Evolutionary conservation across 1,140 invertebrate genomes (phyloP).

Genomic region (Musca vetustissima): DNA sequence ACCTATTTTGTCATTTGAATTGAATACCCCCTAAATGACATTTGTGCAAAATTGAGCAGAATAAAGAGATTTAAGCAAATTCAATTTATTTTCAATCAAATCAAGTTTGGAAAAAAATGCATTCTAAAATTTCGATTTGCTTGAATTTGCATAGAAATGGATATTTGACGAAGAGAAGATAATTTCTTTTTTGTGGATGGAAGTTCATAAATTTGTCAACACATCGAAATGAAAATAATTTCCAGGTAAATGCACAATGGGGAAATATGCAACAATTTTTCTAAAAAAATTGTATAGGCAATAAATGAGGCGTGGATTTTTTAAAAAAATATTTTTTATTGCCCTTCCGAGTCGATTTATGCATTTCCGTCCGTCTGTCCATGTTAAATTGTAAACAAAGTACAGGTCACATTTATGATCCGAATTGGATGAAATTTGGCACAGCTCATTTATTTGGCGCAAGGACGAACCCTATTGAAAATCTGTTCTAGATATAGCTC

Average conservation of each 20-base stretch:
- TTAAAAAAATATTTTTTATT: too few species aligned
- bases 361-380: too few species aligned
- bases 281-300: too few species aligned
- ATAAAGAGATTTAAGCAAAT: not conserved
- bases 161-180: not conserved
- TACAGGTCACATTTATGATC: too few species aligned
- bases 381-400: too few species aligned
- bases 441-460: too few species aligned
- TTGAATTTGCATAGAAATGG: not conserved
- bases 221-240: slow-evolving; percentile 9
- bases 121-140: not conserved
- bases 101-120: not conserved
- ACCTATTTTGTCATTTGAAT: not conserved
- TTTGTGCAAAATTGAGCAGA: not conserved
- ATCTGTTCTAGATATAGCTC: too few species aligned
- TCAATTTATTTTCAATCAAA: not conserved
- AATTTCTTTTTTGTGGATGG: not conserved
- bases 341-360: too few species aligned
- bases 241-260: not conserved
- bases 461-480: too few species aligned
- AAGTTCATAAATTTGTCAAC: slow-evolving; percentile 16
- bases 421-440: too few species aligned
- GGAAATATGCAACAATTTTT: too few species aligned
- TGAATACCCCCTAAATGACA: slow-evolving; percentile 6
- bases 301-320: too few species aligned